Conservation (phyloP, 2,797 vertebrate genomes). For the Arnoldichthys spilopterus region DNA sequence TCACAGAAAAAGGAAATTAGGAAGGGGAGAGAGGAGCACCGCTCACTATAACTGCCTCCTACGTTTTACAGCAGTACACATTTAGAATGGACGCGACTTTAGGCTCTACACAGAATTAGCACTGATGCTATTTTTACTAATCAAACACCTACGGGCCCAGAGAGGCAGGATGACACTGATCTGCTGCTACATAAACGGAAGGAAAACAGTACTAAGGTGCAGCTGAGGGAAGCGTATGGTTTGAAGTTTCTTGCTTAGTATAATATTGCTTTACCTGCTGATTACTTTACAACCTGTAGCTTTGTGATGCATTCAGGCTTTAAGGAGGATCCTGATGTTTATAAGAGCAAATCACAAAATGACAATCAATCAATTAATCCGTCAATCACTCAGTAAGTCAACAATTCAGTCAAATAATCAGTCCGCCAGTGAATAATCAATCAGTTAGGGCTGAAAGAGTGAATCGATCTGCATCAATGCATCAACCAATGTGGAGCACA, state of each 20-base stretch:
- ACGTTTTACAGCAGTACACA: neutral
- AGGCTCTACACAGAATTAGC: conserved; percentile 18
- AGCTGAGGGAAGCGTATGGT: too few relatives aligned
- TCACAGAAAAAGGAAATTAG: neutral
- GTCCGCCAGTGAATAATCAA: too few relatives aligned
- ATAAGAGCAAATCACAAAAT: neutral
- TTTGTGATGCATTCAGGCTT: neutral
- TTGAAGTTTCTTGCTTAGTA: neutral
- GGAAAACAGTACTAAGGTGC: neutral
- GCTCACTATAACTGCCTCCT: neutral
- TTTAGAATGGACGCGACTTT: neutral
- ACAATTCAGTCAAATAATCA: too few relatives aligned
- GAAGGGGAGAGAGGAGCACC: neutral
- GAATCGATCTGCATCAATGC: too few relatives aligned
- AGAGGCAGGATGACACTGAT: neutral
- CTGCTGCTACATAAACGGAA: neutral
- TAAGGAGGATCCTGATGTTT: neutral
- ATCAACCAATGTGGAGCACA: too few relatives aligned
- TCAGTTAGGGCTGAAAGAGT: too few relatives aligned
- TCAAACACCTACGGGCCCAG: conserved; percentile 36
- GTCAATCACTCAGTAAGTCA: too few relatives aligned
- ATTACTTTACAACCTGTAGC: too few relatives aligned
- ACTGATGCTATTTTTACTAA: conserved; percentile 41
- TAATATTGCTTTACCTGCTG: neutral
- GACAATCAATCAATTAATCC: too few relatives aligned